Evolutionary conservation across 2,113 vertebrate species (phyloP).

Genomic region (Puntigrus tetrazona): DNA sequence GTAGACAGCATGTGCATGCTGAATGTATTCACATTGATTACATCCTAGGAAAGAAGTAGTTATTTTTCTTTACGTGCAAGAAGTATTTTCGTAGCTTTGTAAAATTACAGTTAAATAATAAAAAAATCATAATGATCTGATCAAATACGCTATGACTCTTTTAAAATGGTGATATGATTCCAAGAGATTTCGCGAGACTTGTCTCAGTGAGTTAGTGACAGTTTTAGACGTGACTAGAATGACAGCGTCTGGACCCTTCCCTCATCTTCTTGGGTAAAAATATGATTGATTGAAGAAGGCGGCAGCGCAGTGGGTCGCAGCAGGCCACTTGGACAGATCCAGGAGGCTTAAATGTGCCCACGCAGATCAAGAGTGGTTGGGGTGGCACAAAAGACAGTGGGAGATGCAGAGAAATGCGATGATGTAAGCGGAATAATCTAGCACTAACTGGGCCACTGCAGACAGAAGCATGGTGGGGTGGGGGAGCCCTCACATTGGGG

Average conservation of each 20-base stretch:
- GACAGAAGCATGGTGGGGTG: constrained; percentile 16
- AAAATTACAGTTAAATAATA: too few relatives aligned
- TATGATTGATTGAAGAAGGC: neutral
- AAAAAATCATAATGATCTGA: neutral
- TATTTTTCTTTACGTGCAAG: too few relatives aligned
- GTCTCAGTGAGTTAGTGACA: neutral
- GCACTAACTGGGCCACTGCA: constrained; percentile 43
- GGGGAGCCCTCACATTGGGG: neutral
- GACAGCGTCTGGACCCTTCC: neutral
- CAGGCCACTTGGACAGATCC: constrained; percentile 12
- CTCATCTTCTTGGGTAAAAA: neutral
- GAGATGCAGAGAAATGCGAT: constrained; percentile 32
- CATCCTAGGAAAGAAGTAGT: too few relatives aligned
- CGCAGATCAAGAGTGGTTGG: constrained; percentile 20
- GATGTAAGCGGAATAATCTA: constrained; percentile 48
- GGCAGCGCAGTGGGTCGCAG: neutral
- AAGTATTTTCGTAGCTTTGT: too few relatives aligned
- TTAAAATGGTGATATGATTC: neutral
- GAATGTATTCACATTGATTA: too few relatives aligned
- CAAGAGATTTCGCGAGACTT: neutral
- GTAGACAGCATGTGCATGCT: too few relatives aligned
- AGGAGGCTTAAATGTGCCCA: constrained; percentile 9
- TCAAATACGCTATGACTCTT: neutral
- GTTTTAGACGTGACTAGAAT: neutral
- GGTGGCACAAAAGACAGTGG: constrained; percentile 31